These are phyloP conservation scores for Aphrophora alni DNA, from an alignment of 2,888 invertebrate genomes.

Conservation along the genomic window DNA sequence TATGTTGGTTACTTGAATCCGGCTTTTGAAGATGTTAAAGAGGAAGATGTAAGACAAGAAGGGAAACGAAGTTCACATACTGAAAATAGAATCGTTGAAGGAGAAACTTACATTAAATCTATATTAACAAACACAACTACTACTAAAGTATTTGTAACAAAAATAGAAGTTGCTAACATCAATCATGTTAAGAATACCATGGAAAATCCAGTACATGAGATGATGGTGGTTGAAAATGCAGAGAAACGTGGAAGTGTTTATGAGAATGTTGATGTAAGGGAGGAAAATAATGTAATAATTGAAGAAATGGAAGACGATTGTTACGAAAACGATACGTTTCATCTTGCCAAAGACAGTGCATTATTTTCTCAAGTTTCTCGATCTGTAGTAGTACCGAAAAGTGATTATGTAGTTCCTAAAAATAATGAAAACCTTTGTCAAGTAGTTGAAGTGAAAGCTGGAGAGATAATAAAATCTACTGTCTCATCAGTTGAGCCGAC, in stretches of 20 bases:
- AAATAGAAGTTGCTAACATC: constrained; percentile 42
- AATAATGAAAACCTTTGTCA: constrained; percentile 57
- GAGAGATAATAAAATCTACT: constrained; percentile 70
- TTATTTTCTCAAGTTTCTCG: constrained; percentile 73
- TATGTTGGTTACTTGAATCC: constrained; percentile 35
- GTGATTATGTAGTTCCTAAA: constrained; percentile 36
- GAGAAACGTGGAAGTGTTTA: constrained; percentile 48
- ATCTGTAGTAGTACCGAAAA: constrained; percentile 54
- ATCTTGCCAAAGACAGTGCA: constrained; percentile 70
- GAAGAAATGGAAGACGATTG: constrained; percentile 42
- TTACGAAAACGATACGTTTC: constrained; percentile 61
- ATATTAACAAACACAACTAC: constrained; percentile 31
- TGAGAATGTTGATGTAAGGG: constrained; percentile 46
- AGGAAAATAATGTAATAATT: constrained; percentile 25
- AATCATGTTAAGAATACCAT: constrained; percentile 10
- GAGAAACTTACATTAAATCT: constrained; percentile 28
- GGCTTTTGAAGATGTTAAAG: constrained; percentile 40
- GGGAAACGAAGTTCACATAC: constrained; percentile 2
- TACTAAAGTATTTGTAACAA: constrained; percentile 37
- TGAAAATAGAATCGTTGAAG: background rate
- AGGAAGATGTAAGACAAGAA: constrained; percentile 22
- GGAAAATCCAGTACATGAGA: background rate
- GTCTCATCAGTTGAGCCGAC: constrained; percentile 60
- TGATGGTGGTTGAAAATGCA: background rate
- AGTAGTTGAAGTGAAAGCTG: constrained; percentile 72